Base-by-base conservation (phyloP, 1,140 invertebrate genomes). In the Aphis gossypii region DNA sequence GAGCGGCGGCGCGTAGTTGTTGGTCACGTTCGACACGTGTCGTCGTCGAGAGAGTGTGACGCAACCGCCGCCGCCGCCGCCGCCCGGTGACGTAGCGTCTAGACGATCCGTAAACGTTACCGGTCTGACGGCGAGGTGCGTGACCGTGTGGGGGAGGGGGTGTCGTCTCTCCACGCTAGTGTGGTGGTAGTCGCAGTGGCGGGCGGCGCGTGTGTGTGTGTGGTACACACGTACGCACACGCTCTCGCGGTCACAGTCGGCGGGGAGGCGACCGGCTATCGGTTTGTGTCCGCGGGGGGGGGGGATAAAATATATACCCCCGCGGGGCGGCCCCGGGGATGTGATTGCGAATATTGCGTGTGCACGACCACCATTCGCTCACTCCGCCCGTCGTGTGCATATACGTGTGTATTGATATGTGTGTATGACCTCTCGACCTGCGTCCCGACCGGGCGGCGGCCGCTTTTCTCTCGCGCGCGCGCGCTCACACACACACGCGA, bases 11-110 rank as follows among this genome's bases (percentile, higher is more conserved):
- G 46, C 56, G 56, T 82, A 46, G 44, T 82, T 48, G 91, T 92
- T 92, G 91, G 91, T 82, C 91, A 92, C 91, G 68, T 46, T 92
- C 68, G 91, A 76, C 91, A 92, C 91, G 91, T 92, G 91, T 82
- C 91, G 91, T n/a, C 60, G 60, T n/a, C 60, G 46, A n/a, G 44
- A 51, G 60, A 76, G 68, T 84, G 91, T 92, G 91, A 92, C 91
- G 91, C 91, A 92, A 92, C 76, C 7, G 82, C 82, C 35, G 82
- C 76, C 7, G 82, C 82, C 35, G 82, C 76, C 41, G 90, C 90
- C 41, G 44, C 46, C 48, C 91, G 76, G 91, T 92, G 91, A 92
- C 91, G 91, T 92, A 92, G 68, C 76, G 91, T 92, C 91, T 92
- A 92, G 91, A 92, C 91, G 68, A 82, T 92, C 76, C 76, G 68